Conservation (phyloP, 2,113 vertebrate species). For the Progne subis region DNA sequence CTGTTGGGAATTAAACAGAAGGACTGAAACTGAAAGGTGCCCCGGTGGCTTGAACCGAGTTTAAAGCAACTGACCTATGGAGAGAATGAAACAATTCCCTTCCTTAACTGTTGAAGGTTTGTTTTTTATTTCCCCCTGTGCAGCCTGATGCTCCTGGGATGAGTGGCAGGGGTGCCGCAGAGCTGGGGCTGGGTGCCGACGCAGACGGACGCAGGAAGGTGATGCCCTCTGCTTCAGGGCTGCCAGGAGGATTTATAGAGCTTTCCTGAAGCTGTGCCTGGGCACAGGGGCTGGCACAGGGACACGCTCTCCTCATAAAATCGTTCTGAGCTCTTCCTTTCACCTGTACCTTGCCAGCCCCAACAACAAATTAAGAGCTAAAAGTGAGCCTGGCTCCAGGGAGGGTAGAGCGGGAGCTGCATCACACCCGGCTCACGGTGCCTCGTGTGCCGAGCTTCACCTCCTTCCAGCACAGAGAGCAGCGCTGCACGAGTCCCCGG, state of each 20-base stretch:
- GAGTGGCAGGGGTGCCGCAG: neutral
- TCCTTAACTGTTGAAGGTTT: neutral
- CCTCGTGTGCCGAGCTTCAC: rapidly evolving
- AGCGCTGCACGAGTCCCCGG: neutral
- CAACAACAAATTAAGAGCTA: neutral
- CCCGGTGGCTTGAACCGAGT: neutral
- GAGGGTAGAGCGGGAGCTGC: rapidly evolving
- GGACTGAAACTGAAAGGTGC: conserved; percentile 42
- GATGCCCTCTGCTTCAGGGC: neutral
- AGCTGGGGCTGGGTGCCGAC: neutral
- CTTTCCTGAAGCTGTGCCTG: neutral
- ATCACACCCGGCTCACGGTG: rapidly evolving
- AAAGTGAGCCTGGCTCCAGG: neutral
- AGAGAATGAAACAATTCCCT: neutral
- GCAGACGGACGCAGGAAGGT: rapidly evolving
- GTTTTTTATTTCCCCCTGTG: neutral
- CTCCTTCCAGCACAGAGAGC: neutral
- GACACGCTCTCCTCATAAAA: neutral
- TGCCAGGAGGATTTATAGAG: neutral
- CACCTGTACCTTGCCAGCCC: neutral
- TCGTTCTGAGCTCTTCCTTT: neutral
- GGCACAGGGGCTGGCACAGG: neutral
- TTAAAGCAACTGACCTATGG: conserved; percentile 63
- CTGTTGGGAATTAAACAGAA: conserved; percentile 68
- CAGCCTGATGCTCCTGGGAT: neutral